Conservation (phyloP, 2,888 invertebrate genomes). For the Schrankia costaestrigalis region DNA sequence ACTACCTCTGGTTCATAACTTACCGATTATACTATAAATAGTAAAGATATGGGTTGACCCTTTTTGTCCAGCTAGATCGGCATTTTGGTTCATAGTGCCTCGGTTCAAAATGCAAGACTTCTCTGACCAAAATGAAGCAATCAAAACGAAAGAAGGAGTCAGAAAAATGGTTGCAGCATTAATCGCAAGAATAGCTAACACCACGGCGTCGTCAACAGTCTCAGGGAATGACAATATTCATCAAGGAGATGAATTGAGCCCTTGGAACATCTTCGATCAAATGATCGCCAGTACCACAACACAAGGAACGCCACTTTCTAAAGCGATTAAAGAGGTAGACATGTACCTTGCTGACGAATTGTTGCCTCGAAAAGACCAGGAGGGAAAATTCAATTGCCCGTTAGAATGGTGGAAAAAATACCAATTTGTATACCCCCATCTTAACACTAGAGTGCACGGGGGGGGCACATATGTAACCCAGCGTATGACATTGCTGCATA, state of each 20-base stretch:
- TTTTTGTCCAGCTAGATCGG: too few species aligned
- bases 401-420: conserved; percentile 24
- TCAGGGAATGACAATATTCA: too few species aligned
- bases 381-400: conserved; percentile 17
- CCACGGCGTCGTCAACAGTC: not conserved
- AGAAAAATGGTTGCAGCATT: conserved; percentile 4
- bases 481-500: too few species aligned
- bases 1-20: too few species aligned
- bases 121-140: conserved; percentile 5
- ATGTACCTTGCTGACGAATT: conserved; percentile 20
- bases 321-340: conserved; percentile 18
- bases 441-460: too few species aligned
- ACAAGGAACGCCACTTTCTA: conserved; percentile 2
- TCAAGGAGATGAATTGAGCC: not conserved
- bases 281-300: not conserved
- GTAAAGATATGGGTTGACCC: too few species aligned
- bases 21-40: too few species aligned
- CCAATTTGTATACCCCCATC: conserved; percentile 12
- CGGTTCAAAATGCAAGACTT: too few species aligned
- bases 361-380: conserved; percentile 6
- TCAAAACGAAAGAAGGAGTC: conserved; percentile 5
- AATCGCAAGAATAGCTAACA: not conserved
- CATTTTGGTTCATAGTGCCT: too few species aligned
- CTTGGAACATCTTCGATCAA: conserved; percentile 1
- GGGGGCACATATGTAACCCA: too few species aligned